Evolutionary conservation across 2,113 vertebrate species (phyloP), one percentile per base, ranked within the genome.

Genomic region (Nibea albiflora): DNA sequence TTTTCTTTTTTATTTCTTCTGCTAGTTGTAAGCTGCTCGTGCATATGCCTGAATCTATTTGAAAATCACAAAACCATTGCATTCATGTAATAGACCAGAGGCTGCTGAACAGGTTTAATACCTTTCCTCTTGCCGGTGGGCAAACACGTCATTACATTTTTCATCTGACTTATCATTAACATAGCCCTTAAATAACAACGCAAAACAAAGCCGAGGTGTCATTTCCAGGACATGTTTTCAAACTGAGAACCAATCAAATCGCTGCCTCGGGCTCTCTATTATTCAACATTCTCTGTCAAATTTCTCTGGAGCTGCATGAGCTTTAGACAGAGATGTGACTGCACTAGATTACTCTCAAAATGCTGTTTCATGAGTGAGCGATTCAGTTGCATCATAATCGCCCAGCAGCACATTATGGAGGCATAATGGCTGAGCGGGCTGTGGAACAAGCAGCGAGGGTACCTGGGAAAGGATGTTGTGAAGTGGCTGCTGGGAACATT

Each of bases 311-410:
- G 64, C 63, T 14, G 15, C 44, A 1, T 46, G 52, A 56, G 73
- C 42, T 63, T 19, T 31, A 82, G 72, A 80, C 12, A 67, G 73
- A 76, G 70, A 81, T 64, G 71, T 76, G 71, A 64, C 64, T 60
- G 26, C 75, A 81, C 31, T 28, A 76, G 81, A 89, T 85, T 80
- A 70, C 47, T 73, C 81, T 80, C 44, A 53, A 78, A 90, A 81
- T 69, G 57, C 50, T 65, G 88, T 87, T 90, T 89, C 85, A 78
- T 82, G 76, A 85, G 60, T 50, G 73, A 85, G 76, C 42, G 75
- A 75, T 81, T 85, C 53, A 11, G 68, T 84, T 83, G 86, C 71
- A 82, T 88, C 84, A 78, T 72, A 42, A 28, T 87, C 53, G 74
- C 57, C 81, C 39, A 24, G 73, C 80, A 78, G 78, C 77, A 76